These are phyloP conservation scores for Manacus vitellinus DNA, from an alignment of 2,113 vertebrate genomes.

Conservation along the genomic window DNA sequence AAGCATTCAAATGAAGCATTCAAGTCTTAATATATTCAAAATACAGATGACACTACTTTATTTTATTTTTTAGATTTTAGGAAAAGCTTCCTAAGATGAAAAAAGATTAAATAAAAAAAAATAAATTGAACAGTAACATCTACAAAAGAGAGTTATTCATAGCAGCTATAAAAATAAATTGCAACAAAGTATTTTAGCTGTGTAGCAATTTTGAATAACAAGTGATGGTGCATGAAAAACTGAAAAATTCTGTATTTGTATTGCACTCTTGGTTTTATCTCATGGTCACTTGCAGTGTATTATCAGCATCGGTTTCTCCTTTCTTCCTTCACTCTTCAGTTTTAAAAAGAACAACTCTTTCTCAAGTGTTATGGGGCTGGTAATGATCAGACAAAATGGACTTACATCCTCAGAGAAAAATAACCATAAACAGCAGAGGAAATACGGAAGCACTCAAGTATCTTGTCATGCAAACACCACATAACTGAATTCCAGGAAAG, in stretches of 20 bases:
- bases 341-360: neutral
- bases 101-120: neutral
- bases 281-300: neutral
- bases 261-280: neutral
- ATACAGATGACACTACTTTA: neutral
- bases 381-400: neutral
- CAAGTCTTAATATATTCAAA: neutral
- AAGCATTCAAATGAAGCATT: neutral
- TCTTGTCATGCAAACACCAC: neutral
- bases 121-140: neutral
- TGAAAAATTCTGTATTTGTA: neutral
- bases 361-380: neutral
- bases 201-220: neutral
- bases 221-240: neutral
- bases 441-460: neutral
- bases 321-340: neutral
- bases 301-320: neutral
- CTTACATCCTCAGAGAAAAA: neutral
- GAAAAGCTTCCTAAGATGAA: neutral
- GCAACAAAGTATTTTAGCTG: neutral
- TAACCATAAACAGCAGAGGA: neutral
- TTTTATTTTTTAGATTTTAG: neutral
- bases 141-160: neutral
- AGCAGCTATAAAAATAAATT: neutral
- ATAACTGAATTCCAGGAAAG: neutral